Evolutionary conservation across 2,888 invertebrate species (phyloP).

Genomic region (Idaea biselata): DNA sequence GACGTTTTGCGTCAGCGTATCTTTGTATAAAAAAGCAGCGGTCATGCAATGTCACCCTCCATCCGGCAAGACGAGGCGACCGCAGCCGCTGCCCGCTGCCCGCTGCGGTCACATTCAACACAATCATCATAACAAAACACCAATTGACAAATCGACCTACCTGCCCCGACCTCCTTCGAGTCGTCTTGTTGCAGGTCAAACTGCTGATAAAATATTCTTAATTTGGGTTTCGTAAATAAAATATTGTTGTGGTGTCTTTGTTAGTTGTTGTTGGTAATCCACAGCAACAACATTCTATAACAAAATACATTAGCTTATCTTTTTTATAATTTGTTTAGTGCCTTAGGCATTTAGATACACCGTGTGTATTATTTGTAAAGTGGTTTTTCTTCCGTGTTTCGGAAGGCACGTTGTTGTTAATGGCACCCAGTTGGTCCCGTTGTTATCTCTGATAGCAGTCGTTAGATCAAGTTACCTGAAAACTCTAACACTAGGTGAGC

Average conservation of each 20-base stretch:
- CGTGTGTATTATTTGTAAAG: no score
- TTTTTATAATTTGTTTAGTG: no score
- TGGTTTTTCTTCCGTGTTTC: no score
- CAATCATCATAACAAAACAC: conserved; percentile 50
- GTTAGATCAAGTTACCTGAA: no score
- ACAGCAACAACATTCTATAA: no score
- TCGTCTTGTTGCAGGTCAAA: conserved; percentile 37
- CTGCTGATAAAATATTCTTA: conserved; percentile 34
- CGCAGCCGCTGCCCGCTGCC: conserved; percentile 33
- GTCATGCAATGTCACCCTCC: conserved; percentile 73
- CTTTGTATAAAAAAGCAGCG: conserved; percentile 64
- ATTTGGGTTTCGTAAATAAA: not conserved
- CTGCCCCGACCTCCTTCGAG: conserved; percentile 46
- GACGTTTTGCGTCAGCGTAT: conserved; percentile 62
- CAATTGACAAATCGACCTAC: conserved; percentile 58
- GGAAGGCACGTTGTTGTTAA: no score
- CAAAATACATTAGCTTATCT: no score
- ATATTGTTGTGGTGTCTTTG: not conserved
- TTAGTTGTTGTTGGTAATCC: no score
- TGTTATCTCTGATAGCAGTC: no score
- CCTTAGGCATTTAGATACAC: no score
- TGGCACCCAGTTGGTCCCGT: no score
- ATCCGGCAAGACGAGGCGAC: conserved; percentile 62
- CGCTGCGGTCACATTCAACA: conserved; percentile 55
- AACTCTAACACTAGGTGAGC: no score